phyloP scores from a whole-genome alignment of 2,888 invertebrate species.

The Drosophila trichaetosa region DNA sequence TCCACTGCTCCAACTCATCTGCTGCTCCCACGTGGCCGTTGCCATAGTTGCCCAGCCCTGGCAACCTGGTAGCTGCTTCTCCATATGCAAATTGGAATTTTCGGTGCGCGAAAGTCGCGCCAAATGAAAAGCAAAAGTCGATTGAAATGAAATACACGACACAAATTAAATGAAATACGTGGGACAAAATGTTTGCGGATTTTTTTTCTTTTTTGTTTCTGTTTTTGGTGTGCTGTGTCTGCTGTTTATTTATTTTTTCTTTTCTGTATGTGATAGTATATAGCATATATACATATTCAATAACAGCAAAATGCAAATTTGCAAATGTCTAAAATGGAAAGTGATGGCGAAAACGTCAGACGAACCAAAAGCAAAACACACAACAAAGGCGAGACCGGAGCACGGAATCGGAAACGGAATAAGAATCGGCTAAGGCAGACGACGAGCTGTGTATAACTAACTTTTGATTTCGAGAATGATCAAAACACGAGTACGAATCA shows the following conservation, averaged over 20 bases:
- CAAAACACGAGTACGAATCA: conserved; percentile 19
- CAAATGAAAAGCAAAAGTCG: conserved; percentile 71
- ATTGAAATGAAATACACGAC: conserved; percentile 78
- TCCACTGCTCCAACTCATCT: not conserved
- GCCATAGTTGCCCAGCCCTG: conserved; percentile 23
- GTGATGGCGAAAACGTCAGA: conserved; percentile 69
- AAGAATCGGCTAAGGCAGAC: not conserved
- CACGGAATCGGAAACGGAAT: not conserved
- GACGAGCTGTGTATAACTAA: conserved; percentile 29
- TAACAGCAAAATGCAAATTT: conserved; percentile 76
- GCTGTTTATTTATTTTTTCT: conserved; percentile 7
- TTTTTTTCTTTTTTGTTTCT: conserved; percentile 35
- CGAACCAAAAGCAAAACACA: conserved; percentile 38
- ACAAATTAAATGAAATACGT: conserved; percentile 78
- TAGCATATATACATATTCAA: conserved; percentile 73
- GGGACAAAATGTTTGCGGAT: conserved; percentile 55
- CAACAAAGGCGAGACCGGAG: conserved; percentile 18
- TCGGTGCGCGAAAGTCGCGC: conserved; percentile 68
- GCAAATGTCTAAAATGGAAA: conserved; percentile 76
- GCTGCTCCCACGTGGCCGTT: conserved; percentile 10
- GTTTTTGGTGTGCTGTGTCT: conserved; percentile 20
- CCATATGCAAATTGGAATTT: conserved; percentile 68
- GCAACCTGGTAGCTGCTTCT: conserved; percentile 6
- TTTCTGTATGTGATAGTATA: conserved; percentile 20
- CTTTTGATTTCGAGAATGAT: conserved; percentile 67